phyloP scores from a whole-genome alignment of 2,888 invertebrate genomes.

The Macrophya annulata region DNA sequence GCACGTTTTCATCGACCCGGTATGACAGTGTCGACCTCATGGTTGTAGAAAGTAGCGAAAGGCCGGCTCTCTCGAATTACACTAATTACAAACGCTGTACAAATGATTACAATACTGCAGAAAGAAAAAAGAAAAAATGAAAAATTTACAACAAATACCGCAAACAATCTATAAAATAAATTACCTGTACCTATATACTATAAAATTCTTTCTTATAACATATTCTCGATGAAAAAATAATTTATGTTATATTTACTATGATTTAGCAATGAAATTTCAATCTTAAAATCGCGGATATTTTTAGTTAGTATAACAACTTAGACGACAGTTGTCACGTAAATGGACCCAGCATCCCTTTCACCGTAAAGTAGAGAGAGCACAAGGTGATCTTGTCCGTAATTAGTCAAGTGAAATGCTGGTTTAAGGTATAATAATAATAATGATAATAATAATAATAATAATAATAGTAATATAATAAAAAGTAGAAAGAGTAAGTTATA shows the following conservation, averaged over 20 bases:
- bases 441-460: too few species aligned
- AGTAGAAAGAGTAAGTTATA: neutral
- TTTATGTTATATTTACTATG: too few species aligned
- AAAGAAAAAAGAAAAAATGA: neutral
- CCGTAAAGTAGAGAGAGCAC: slow-evolving; percentile 39
- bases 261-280: neutral
- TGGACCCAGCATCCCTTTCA: slow-evolving; percentile 52
- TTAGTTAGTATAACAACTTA: neutral
- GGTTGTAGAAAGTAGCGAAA: slow-evolving; percentile 54
- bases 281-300: neutral
- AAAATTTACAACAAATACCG: neutral
- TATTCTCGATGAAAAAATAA: too few species aligned
- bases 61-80: slow-evolving; percentile 40
- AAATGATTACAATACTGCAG: neutral
- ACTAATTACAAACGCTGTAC: slow-evolving; percentile 21
- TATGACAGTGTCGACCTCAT: slow-evolving; percentile 21
- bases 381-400: slow-evolving; percentile 39
- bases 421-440: neutral
- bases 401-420: slow-evolving; percentile 35
- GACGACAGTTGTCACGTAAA: slow-evolving; percentile 21
- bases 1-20: slow-evolving; percentile 45
- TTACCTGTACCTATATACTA: neutral
- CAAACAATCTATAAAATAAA: neutral
- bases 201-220: too few species aligned
- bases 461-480: neutral